Evolutionary conservation across 1,140 invertebrate genomes (phyloP), one percentile per base, ranked within the genome.

Genomic region (Tribolium castaneum): DNA sequence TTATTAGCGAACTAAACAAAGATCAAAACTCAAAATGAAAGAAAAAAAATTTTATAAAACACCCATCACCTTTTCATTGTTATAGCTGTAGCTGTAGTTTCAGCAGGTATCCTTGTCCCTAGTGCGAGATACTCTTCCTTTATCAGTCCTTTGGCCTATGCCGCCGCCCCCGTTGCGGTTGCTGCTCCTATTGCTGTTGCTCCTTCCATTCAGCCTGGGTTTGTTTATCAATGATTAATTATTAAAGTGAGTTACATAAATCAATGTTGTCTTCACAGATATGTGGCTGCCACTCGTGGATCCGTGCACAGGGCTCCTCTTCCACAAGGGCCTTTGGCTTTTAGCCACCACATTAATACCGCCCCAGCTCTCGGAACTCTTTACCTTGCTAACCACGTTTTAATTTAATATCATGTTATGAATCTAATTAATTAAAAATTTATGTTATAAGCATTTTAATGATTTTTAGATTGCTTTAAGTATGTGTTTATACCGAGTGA

Each of bases 231-330:
- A 16, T 45, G 39, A 45, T 45, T 56, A 22, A 13, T 19, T 66
- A 12, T 56, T 52, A 10, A 22, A 76, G 30, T 19, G n/a, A 50
- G n/a, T 45, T 45, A 45, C 39, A 49, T 34, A 54, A 52, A 39
- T 45, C 39, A 51, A 30, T 75, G 39, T 75, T 5, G 76, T 74
- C 39, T 66, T 80, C 73, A 30, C 30, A 84, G 83, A 78, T 89
- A 89, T 81, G 88, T 89, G 45, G 88, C 88, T 72, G 88, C 89
- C 76, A 89, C 87, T 10, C 87, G 88, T 71, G 88, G 88, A 39
- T 87, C 88, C 56, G 83, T 89, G 13, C 88, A 89, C 79, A 86
- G 87, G 10, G 88, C 88, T 30, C 88, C 88, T 5, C 80, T 89
- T 80, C 87, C 88, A 39, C 87, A 88, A 81, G 83, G 83, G 35